Evolutionary conservation across 2,888 invertebrate genomes (phyloP).

Genomic region (Sericinus montela): DNA sequence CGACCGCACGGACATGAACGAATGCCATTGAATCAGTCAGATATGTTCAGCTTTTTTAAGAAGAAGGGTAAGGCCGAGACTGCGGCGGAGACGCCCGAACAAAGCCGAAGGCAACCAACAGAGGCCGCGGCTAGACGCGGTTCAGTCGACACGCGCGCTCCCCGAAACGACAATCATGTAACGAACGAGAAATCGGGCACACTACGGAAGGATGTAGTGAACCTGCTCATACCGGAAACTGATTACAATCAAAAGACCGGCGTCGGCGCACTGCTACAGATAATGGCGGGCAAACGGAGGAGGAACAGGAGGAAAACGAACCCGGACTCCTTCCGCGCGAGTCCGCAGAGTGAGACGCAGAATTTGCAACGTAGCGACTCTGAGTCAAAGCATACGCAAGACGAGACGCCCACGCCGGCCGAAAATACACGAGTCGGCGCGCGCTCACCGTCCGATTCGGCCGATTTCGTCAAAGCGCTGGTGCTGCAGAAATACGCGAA

Average conservation of each 20-base stretch:
- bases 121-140: slow-evolving; percentile 30
- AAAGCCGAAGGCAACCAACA: slow-evolving; percentile 43
- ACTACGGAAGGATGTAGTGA: slow-evolving; percentile 69
- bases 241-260: slow-evolving; percentile 62
- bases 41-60: slow-evolving; percentile 75
- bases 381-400: slow-evolving; percentile 27
- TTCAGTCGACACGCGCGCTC: slow-evolving; percentile 54
- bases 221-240: slow-evolving; percentile 60
- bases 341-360: slow-evolving; percentile 46
- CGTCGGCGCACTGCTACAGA: slow-evolving; percentile 62
- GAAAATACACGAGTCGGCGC: slow-evolving; percentile 52
- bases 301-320: slow-evolving; percentile 49
- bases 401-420: slow-evolving; percentile 43
- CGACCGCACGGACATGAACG: slow-evolving; percentile 49
- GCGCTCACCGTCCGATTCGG: slow-evolving; percentile 43
- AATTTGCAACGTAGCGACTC: slow-evolving; percentile 48
- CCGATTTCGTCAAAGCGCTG: slow-evolving; percentile 66
- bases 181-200: slow-evolving; percentile 42
- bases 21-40: slow-evolving; percentile 35
- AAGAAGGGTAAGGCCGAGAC: slow-evolving; percentile 63
- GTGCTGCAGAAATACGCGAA: slow-evolving; percentile 70
- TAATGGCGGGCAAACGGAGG: slow-evolving; percentile 67
- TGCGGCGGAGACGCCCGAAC: slow-evolving; percentile 36
- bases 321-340: slow-evolving; percentile 51
- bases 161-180: slow-evolving; percentile 47